Evolutionary conservation across 2,797 vertebrate species (phyloP).

Genomic region (Scomberomorus guttatus): DNA sequence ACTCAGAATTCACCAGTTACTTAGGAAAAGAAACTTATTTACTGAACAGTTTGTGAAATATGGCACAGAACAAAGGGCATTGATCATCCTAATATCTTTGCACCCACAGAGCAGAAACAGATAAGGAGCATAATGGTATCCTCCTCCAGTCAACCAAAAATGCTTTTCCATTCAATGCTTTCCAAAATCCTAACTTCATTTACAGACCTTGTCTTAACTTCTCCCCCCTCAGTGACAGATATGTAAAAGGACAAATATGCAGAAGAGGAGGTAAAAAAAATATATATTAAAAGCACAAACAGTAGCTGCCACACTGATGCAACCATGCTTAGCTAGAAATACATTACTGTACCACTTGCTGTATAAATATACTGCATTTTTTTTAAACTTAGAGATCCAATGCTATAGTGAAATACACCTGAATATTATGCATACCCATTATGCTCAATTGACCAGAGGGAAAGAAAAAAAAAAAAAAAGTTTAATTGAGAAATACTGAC

Average conservation of each 20-base stretch:
- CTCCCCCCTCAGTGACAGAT: slow-evolving; percentile 42
- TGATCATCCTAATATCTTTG: slow-evolving; percentile 33
- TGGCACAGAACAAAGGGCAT: slow-evolving; percentile 74
- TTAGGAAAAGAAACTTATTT: slow-evolving; percentile 65
- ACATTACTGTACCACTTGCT: slow-evolving; percentile 84
- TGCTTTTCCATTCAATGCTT: not conserved
- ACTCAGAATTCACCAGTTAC: slow-evolving; percentile 73
- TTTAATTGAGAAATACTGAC: slow-evolving; percentile 78
- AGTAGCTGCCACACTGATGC: slow-evolving; percentile 85
- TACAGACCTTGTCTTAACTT: slow-evolving; percentile 49
- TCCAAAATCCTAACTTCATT: not conserved
- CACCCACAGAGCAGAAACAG: slow-evolving; percentile 33
- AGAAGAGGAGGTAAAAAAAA: slow-evolving; percentile 44
- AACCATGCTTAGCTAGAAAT: slow-evolving; percentile 87
- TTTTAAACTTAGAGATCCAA: slow-evolving; percentile 78
- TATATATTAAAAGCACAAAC: slow-evolving; percentile 78
- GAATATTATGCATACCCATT: slow-evolving; percentile 83
- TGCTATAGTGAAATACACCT: slow-evolving; percentile 84
- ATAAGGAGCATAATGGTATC: slow-evolving; percentile 1
- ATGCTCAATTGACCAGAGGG: slow-evolving; percentile 79
- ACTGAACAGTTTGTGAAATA: slow-evolving; percentile 71
- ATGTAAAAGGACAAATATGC: slow-evolving; percentile 63
- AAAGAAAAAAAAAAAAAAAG: slow-evolving; percentile 31
- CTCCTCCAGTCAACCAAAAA: not conserved
- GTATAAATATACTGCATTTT: slow-evolving; percentile 86